Conservation (phyloP, 2,888 invertebrate genomes). For the Chrysina gloriosa region DNA sequence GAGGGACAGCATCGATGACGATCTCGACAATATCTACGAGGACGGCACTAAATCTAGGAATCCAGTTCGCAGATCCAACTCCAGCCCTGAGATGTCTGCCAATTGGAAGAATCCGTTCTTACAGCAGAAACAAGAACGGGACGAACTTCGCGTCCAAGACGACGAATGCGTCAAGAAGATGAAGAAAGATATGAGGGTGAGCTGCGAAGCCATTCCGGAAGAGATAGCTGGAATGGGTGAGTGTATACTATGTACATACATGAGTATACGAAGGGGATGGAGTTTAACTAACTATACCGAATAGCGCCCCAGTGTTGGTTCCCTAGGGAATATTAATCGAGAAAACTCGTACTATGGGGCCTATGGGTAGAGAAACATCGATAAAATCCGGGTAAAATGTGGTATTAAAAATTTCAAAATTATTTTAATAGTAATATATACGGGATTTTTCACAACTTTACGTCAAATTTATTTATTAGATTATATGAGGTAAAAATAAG, state of each 20-base stretch:
- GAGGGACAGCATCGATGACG: slow-evolving; percentile 68
- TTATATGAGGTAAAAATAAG: too few species aligned
- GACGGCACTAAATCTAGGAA: slow-evolving; percentile 73
- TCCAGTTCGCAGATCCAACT: slow-evolving; percentile 89
- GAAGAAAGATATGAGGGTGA: slow-evolving; percentile 86
- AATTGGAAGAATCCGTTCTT: slow-evolving; percentile 83
- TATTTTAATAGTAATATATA: neutral
- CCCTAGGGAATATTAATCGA: too few species aligned
- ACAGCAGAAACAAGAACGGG: slow-evolving; percentile 53
- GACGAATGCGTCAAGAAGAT: slow-evolving; percentile 67
- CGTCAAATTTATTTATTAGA: too few species aligned
- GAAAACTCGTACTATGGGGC: too few species aligned
- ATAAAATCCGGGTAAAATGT: too few species aligned
- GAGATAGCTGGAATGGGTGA: slow-evolving; percentile 74
- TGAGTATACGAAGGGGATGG: too few species aligned
- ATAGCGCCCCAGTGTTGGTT: too few species aligned
- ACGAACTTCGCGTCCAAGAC: slow-evolving; percentile 52
- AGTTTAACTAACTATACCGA: too few species aligned
- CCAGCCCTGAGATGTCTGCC: slow-evolving; percentile 92
- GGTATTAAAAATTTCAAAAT: neutral
- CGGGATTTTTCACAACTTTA: too few species aligned
- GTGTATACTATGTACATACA: too few species aligned
- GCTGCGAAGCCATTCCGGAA: slow-evolving; percentile 92
- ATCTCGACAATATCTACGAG: slow-evolving; percentile 60
- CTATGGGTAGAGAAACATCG: too few species aligned